phyloP scores from a whole-genome alignment of 2,113 vertebrate genomes.

The Anguilla japonica region DNA sequence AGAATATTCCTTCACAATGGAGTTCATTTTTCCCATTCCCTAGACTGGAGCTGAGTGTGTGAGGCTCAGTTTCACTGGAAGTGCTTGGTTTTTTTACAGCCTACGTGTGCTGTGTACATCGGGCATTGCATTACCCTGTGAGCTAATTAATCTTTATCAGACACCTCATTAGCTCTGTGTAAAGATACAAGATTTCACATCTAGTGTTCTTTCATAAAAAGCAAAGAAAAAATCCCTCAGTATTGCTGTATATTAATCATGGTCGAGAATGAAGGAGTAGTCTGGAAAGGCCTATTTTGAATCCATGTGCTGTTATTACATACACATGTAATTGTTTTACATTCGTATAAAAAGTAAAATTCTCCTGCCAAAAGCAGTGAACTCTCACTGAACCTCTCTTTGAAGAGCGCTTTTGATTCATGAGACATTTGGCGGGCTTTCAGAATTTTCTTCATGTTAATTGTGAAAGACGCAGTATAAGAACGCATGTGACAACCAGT shows the following conservation, averaged over 20 bases:
- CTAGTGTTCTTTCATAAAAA: not conserved
- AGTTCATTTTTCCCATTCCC: not conserved
- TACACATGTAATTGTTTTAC: not conserved
- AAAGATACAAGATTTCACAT: not conserved
- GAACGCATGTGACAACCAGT: too few species aligned
- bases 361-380: not conserved
- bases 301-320: not conserved
- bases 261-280: not conserved
- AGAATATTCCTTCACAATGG: not conserved
- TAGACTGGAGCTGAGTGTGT: not conserved
- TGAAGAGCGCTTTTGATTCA: not conserved
- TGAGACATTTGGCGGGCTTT: not conserved
- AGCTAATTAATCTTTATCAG: not conserved
- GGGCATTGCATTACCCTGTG: not conserved
- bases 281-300: not conserved
- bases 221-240: not conserved
- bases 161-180: not conserved
- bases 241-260: not conserved
- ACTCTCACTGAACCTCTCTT: not conserved
- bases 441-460: constrained; percentile 6
- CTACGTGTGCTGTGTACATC: not conserved
- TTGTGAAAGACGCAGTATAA: not conserved
- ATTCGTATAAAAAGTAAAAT: not conserved
- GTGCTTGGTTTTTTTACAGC: not conserved
- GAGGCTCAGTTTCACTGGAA: not conserved